Base-by-base conservation (phyloP, 1,140 invertebrate genomes). In the Monomorium pharaonis region DNA sequence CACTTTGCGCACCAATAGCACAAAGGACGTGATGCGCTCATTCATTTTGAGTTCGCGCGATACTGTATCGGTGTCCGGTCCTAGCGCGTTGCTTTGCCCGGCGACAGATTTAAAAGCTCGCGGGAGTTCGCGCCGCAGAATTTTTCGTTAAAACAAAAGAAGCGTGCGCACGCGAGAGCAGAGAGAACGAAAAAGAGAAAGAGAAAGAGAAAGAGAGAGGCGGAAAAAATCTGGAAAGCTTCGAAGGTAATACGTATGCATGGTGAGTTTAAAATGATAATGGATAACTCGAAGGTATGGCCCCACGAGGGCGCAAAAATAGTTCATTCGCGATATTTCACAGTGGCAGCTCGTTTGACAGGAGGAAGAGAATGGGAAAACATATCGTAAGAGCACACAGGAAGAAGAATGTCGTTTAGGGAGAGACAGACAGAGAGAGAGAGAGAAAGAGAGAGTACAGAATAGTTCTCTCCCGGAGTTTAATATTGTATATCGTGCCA, bases 251-350 rank as follows among this genome's bases (percentile, higher is more conserved):
- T 49, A 76, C 51, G 37, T 74, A 63, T 18, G 24, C 10, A 16
- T 33, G 44, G 44, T 21, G 24, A 24, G 76, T 69, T 65, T 85
- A 70, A 83, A 81, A 86, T 58, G 84, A 86, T 86, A 81, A 86
- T 81, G 84, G 51, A 86, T 86, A 86, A 86, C 84, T 70, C n/a
- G 62, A 81, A 86, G 63, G 27, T 80, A 85, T 14, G 77, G 33
- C 65, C 78, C 84, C 84, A 44, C 24, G 65, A 63, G 84, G 14
- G 18, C 4, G 76, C 27, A 72, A 69, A 81, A 86, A 70, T 58
- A 60, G 76, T 86, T 81, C 30, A 42, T 62, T 62, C 77, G 84
- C 30, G 65, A 81, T 81, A 81, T 81, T 86, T 86, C 44, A 81
- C 54, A 33, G 21, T 27, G 30, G 76, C 51, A 58, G 37, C 47